Evolutionary conservation across 1,140 invertebrate species (phyloP), one percentile per base, ranked within the genome.

Genomic region (Oryzaephilus surinamensis): DNA sequence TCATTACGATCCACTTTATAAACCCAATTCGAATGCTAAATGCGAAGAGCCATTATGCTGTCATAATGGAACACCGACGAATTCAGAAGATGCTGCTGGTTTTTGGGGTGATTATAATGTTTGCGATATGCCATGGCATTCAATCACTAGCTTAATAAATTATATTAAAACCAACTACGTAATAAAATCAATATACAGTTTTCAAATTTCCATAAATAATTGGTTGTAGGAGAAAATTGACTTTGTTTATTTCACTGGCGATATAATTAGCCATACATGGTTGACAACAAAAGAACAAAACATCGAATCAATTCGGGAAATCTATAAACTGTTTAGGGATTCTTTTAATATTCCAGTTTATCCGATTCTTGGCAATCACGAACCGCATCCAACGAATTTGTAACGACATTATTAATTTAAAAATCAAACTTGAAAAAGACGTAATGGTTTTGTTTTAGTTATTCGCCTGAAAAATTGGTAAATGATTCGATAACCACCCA

Each of bases 261-360:
- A 93, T 55, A 70, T 87, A 6, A 76, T 89, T 27, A 76, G 85
- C 44, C 89, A 94, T 55, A 78, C 78, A 52, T 93, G 87, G 86
- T 77, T 80, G 50, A 88, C 87, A 4, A 74, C 74, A 0, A 64
- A 70, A 34, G 61, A 76, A 29, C 60, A 73, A 38, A 88, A 90
- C 42, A 61, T 67, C 2, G 60, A 70, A 6, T 66, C 73, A 28
- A 70, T 89, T 10, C 58, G 63, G 16, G 63, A 74, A 41, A 62
- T 76, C 11, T 71, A 72, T 16, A 43, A 66, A 5, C 61, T 73
- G 37, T 62, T 92, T 10, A 65, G 69, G 5, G 54, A 70, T 28
- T 66, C 69, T 14, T 83, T 90, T 46, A 67, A 71, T 1, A 76
- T 71, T 16, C 65, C 70, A 1, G 67, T 94, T 4, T 79, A 76